phyloP scores from a whole-genome alignment of 2,113 vertebrate genomes.

The Gulo gulo region DNA sequence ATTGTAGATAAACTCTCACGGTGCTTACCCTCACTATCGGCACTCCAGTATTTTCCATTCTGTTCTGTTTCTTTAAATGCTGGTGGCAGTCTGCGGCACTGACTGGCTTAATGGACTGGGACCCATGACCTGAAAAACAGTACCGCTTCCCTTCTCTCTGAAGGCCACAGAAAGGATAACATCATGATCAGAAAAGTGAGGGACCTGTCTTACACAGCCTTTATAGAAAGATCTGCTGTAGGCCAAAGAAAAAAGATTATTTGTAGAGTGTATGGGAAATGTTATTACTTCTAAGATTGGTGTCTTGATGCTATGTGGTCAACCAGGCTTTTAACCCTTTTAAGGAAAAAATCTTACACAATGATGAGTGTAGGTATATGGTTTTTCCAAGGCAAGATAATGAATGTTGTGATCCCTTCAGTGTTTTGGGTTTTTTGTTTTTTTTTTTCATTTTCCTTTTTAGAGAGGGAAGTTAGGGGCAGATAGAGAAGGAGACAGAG shows the following conservation, averaged over 20 bases:
- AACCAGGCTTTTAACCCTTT: not conserved
- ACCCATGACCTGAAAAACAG: not conserved
- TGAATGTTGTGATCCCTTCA: not conserved
- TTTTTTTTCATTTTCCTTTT: not conserved
- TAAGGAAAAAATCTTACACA: not conserved
- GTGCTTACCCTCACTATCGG: not conserved
- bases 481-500: not conserved
- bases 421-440: not conserved
- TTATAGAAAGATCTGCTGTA: not conserved
- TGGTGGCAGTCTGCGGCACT: not conserved
- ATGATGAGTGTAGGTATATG: not conserved
- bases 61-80: not conserved
- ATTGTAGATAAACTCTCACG: not conserved
- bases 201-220: slow-evolving; percentile 66
- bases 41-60: not conserved
- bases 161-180: slow-evolving; percentile 49
- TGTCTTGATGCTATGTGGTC: not conserved
- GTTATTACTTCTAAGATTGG: slow-evolving; percentile 35
- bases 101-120: not conserved
- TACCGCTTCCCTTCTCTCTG: slow-evolving; percentile 37
- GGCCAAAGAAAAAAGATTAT: slow-evolving; percentile 25
- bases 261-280: slow-evolving; percentile 66
- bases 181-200: slow-evolving; percentile 59
- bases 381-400: not conserved
- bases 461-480: not conserved